phyloP scores from a whole-genome alignment of 2,888 invertebrate genomes.

The Salticus scenicus region DNA sequence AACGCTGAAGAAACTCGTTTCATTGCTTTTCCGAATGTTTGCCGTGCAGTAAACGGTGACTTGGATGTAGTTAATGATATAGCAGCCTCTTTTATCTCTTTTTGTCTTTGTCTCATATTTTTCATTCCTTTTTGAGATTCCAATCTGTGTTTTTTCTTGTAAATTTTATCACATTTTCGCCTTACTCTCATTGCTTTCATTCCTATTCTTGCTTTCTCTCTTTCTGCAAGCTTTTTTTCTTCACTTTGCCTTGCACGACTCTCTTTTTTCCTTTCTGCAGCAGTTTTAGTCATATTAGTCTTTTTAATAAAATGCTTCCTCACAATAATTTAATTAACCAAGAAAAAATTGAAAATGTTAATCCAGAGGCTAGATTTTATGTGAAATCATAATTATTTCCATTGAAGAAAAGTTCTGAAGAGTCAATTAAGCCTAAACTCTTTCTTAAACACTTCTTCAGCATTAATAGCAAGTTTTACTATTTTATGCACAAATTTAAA shows the following conservation, averaged over 20 bases:
- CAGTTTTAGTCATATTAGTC: background rate
- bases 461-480: too few relatives aligned
- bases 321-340: too few relatives aligned
- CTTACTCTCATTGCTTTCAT: background rate
- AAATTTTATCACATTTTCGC: background rate
- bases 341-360: background rate
- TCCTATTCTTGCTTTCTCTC: background rate
- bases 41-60: too few relatives aligned
- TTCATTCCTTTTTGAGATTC: constrained; percentile 1
- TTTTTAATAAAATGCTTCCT: too few relatives aligned
- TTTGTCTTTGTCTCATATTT: constrained; percentile 6
- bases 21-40: constrained; percentile 10
- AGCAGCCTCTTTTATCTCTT: background rate
- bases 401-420: too few relatives aligned
- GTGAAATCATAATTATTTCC: background rate
- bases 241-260: constrained; percentile 5
- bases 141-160: background rate
- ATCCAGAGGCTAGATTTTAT: background rate
- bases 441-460: too few relatives aligned
- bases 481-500: too few relatives aligned
- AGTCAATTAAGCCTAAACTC: too few relatives aligned
- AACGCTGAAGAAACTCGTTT: constrained; percentile 4
- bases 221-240: too few relatives aligned
- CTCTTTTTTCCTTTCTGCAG: background rate
- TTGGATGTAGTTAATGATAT: too few relatives aligned